Percentiles rank a stretch among this genome's conserved stretches.
phyloP scores from a whole-genome alignment of 53 echinoderm and acorn worm genomes.

The Arbacia lixula region DNA sequence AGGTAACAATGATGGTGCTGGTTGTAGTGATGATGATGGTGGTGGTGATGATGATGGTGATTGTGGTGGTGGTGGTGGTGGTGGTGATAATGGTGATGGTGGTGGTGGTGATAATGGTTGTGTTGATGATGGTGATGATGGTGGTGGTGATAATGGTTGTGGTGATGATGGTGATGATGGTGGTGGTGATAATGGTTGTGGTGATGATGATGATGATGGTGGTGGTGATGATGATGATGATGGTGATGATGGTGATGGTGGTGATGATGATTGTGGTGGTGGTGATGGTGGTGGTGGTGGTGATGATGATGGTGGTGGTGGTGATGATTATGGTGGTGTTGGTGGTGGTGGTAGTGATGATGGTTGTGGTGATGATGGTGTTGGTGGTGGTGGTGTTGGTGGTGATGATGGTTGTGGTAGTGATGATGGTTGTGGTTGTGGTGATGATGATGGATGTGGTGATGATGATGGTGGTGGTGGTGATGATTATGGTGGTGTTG shows the following conservation, averaged over 20 bases:
- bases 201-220: background rate
- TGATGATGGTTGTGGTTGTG: conserved; percentile 34
- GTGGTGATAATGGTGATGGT: too few species aligned
- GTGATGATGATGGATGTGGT: conserved; percentile 18
- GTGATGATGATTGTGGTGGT: conserved; percentile 45
- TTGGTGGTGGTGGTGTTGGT: too few species aligned
- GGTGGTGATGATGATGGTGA: background rate
- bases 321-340: conserved; percentile 28
- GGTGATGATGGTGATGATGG: background rate
- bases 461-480: conserved; percentile 42
- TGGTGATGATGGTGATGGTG: conserved; percentile 40
- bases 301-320: conserved; percentile 27
- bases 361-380: too few species aligned
- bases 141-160: too few species aligned
- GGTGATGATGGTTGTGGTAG: too few species aligned
- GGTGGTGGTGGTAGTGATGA: conserved; percentile 13
- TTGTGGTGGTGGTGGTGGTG: too few species aligned
- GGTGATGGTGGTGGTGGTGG: conserved; percentile 36
- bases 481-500: conserved; percentile 41
- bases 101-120: background rate
- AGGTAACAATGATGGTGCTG: conserved; percentile 57
- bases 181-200: background rate
- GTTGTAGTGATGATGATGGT: background rate
- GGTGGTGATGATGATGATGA: conserved; percentile 18
- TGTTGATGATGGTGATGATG: too few species aligned